Evolutionary conservation across 30 jellyfish, hydroid and myxozoan genomes (phyloP).

Genomic region (Turritopsis dohrnii): DNA sequence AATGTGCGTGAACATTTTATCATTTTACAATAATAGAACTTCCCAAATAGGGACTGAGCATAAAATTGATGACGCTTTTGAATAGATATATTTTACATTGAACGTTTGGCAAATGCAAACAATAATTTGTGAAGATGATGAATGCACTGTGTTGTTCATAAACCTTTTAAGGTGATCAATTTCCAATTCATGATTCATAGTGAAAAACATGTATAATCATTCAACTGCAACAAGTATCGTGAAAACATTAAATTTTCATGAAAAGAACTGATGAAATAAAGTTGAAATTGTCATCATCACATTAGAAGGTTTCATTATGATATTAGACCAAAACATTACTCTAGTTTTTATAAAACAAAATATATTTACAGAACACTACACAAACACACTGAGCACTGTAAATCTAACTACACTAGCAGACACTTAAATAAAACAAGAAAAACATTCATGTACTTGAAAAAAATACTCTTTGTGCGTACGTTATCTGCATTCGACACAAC

Average conservation of each 20-base stretch:
- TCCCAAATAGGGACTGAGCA: not conserved
- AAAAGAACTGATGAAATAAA: not conserved
- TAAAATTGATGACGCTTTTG: not conserved
- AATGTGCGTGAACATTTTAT: not conserved
- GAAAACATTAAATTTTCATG: not conserved
- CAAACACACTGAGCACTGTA: not conserved
- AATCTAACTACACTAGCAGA: not conserved
- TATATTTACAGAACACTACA: not conserved
- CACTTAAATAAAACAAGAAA: not conserved
- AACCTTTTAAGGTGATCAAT: not conserved
- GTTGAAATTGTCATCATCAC: not conserved
- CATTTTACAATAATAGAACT: not conserved
- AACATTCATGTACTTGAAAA: slow-evolving; percentile 22
- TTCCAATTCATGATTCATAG: not conserved
- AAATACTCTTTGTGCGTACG: slow-evolving; percentile 96
- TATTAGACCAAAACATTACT: not conserved
- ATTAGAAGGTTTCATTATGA: not conserved
- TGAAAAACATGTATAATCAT: not conserved
- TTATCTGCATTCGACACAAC: slow-evolving; percentile 88
- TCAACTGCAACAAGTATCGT: not conserved
- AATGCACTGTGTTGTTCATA: not conserved
- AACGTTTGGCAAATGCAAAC: not conserved
- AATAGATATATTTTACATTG: not conserved
- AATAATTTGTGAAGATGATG: not conserved
- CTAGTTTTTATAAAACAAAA: not conserved